Evolutionary conservation across 2,888 invertebrate species (phyloP).

Genomic region (Phortica okadai): DNA sequence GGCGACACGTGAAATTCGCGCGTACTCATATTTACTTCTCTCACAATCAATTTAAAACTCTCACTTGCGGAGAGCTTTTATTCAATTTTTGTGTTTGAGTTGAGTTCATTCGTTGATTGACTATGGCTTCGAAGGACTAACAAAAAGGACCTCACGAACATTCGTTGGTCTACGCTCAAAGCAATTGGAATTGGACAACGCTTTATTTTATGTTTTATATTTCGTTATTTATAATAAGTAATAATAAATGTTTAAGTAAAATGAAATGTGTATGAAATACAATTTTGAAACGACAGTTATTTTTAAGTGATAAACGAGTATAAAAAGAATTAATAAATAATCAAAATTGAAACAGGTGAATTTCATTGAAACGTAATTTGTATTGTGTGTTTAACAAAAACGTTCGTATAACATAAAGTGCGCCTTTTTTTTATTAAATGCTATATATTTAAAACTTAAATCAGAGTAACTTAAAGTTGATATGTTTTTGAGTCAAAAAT

Average conservation of each 20-base stretch:
- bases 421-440: constrained; percentile 12
- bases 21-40: constrained; percentile 1
- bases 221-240: neutral
- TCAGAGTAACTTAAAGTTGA: neutral
- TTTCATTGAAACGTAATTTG: constrained; percentile 9
- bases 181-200: constrained; percentile 1
- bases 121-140: constrained; percentile 29
- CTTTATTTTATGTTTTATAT: neutral
- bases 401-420: constrained; percentile 43
- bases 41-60: neutral
- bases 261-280: no score
- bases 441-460: constrained; percentile 45
- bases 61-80: constrained; percentile 12
- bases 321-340: constrained; percentile 15
- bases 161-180: constrained; percentile 3
- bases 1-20: constrained; percentile 25
- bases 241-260: neutral
- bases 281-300: neutral
- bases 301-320: neutral
- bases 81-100: neutral
- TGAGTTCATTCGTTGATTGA: constrained; percentile 14
- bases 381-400: constrained; percentile 28
- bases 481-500: no score
- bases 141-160: constrained; percentile 16
- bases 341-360: constrained; percentile 26